These are phyloP conservation scores for Micromussa lordhowensis DNA, from an alignment of 92 coral and sea anemone species.

Conservation along the genomic window DNA sequence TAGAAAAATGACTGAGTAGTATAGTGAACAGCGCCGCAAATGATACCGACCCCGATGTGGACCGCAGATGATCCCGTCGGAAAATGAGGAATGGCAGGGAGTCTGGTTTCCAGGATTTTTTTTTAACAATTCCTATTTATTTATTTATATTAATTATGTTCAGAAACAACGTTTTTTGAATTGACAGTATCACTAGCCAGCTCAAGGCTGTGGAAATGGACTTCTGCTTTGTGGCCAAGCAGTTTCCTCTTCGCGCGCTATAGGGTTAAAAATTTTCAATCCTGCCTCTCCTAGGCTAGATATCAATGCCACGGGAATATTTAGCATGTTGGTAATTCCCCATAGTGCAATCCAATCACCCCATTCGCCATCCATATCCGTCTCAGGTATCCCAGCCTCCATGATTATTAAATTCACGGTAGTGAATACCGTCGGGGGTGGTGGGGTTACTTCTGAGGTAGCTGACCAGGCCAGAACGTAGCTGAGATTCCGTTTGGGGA, in stretches of 20 bases:
- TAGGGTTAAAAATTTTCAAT: conserved; percentile 18
- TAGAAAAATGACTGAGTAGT: too few relatives aligned
- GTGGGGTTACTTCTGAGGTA: conserved; percentile 23
- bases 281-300: conserved; percentile 18
- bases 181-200: neutral
- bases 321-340: conserved; percentile 37
- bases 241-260: neutral
- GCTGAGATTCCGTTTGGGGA: conserved; percentile 12
- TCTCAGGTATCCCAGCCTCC: conserved; percentile 11
- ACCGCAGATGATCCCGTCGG: too few relatives aligned
- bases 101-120: too few relatives aligned
- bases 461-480: conserved; percentile 27
- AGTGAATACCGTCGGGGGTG: conserved; percentile 35
- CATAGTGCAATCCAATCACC: conserved; percentile 39
- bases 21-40: too few relatives aligned
- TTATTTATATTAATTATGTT: too few relatives aligned
- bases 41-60: too few relatives aligned
- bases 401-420: conserved; percentile 6
- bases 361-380: conserved; percentile 22
- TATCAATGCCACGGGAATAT: neutral
- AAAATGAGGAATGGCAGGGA: too few relatives aligned
- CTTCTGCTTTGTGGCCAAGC: conserved; percentile 34
- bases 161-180: too few relatives aligned
- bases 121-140: too few relatives aligned
- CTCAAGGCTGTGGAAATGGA: neutral